These are phyloP conservation scores for Osmerus mordax DNA, from an alignment of 2,113 vertebrate genomes.

Conservation along the genomic window DNA sequence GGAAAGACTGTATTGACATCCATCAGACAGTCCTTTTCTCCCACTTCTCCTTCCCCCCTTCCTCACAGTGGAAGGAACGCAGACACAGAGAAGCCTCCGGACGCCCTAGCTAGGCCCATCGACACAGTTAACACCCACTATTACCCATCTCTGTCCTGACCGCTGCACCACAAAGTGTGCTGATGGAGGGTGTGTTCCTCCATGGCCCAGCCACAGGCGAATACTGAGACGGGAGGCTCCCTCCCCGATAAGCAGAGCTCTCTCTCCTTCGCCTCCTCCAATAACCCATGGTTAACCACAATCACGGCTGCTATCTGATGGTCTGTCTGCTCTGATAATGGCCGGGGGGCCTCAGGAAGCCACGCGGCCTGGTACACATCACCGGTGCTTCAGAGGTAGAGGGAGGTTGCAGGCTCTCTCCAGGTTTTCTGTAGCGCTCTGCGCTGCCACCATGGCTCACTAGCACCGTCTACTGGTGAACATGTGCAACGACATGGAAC, in stretches of 20 bases:
- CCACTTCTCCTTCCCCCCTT: background rate
- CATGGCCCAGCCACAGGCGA: conserved; percentile 1
- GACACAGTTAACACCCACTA: no score
- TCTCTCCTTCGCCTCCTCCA: background rate
- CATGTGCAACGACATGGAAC: background rate
- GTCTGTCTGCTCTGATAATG: conserved; percentile 56
- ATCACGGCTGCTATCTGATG: conserved; percentile 45
- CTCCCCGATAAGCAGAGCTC: background rate
- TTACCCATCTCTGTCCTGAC: no score
- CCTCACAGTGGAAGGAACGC: background rate
- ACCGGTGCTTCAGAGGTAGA: no score
- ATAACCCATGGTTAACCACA: background rate
- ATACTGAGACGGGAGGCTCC: background rate
- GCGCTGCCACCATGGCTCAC: conserved; percentile 43
- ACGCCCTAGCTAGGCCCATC: no score
- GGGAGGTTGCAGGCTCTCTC: background rate
- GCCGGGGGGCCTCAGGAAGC: conserved; percentile 27
- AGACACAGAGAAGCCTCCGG: background rate
- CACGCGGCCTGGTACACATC: background rate
- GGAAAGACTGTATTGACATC: conserved; percentile 1
- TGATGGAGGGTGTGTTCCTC: conserved; percentile 8
- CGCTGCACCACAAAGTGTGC: background rate
- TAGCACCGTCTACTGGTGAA: conserved; percentile 67
- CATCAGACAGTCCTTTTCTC: background rate
- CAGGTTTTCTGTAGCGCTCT: background rate